Conservation (phyloP, 2,888 invertebrate species). For the Epirrhoe alternata region DNA sequence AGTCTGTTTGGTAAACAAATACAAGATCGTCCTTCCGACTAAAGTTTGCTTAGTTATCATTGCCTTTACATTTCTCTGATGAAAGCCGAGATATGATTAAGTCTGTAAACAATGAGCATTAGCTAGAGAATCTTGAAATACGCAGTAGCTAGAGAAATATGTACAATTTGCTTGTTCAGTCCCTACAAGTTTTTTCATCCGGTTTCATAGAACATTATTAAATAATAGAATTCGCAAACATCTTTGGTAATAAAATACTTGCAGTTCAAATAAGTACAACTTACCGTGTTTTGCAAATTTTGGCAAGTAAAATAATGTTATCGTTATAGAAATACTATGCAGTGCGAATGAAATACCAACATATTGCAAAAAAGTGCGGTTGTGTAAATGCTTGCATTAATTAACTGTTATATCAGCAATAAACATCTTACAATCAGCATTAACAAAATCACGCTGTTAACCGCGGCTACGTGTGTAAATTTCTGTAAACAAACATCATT, state of each 20-base stretch:
- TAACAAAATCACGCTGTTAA: conserved; percentile 38
- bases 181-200: background rate
- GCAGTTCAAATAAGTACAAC: no score
- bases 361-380: conserved; percentile 6
- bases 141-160: conserved; percentile 49
- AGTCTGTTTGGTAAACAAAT: conserved; percentile 70
- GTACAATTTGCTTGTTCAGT: background rate
- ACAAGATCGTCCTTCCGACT: conserved; percentile 43
- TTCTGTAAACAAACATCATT: conserved; percentile 32
- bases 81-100: conserved; percentile 57
- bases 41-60: conserved; percentile 45
- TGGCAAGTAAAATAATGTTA: background rate
- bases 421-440: conserved; percentile 31
- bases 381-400: conserved; percentile 15
- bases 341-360: background rate
- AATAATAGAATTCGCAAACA: background rate
- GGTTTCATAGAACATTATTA: background rate
- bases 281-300: no score
- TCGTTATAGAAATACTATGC: background rate
- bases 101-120: conserved; percentile 53
- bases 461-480: conserved; percentile 28
- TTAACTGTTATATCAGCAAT: conserved; percentile 25
- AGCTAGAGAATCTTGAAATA: conserved; percentile 54
- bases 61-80: conserved; percentile 53
- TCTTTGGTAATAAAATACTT: no score